These are phyloP conservation scores for Netelia fuscicornis DNA, from an alignment of 2,888 invertebrate genomes.

Conservation along the genomic window DNA sequence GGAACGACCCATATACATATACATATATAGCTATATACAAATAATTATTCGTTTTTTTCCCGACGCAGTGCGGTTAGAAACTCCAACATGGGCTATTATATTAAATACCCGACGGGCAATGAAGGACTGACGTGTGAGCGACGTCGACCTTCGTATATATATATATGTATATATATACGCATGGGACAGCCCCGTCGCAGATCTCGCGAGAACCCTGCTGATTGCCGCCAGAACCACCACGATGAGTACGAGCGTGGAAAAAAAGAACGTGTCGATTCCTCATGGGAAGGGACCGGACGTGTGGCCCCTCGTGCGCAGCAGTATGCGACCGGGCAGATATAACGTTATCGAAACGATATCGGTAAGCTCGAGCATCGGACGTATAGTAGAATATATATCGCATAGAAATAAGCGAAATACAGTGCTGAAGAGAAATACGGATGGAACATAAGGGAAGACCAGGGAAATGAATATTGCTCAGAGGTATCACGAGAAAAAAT, in stretches of 20 bases:
- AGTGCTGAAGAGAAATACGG: not conserved
- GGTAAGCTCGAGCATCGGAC: conserved; percentile 20
- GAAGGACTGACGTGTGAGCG: conserved; percentile 26
- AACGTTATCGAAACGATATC: not conserved
- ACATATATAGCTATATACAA: not conserved
- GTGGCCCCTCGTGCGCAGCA: not conserved
- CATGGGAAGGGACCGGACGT: not conserved
- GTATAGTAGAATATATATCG: not conserved
- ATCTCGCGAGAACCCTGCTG: not conserved
- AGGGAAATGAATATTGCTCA: not conserved
- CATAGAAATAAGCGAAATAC: not conserved
- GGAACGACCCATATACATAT: not conserved
- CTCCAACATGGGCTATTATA: conserved; percentile 19
- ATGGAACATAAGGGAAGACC: not conserved
- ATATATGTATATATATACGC: not conserved
- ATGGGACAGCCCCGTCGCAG: not conserved
- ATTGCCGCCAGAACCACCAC: not conserved
- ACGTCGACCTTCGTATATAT: not conserved
- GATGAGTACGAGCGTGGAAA: not conserved
- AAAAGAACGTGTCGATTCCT: not conserved
- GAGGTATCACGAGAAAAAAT: not conserved
- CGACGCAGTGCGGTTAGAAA: not conserved
- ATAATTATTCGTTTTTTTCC: not conserved
- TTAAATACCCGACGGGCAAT: conserved; percentile 4
- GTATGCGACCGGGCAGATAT: not conserved